These are phyloP conservation scores for Pheosia gnoma DNA, from an alignment of 2,888 invertebrate species.

Conservation along the genomic window DNA sequence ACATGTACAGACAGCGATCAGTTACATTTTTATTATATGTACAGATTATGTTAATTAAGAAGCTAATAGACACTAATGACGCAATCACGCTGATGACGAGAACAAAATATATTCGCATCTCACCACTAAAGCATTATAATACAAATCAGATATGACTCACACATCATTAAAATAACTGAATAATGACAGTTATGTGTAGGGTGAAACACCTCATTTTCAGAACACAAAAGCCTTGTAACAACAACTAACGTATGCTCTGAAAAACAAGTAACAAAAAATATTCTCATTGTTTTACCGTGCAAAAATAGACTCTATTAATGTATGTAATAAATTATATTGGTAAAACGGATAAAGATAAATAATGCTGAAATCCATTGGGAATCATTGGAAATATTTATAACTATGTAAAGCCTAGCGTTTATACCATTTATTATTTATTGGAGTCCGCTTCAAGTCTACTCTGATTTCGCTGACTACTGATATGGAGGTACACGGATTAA, in stretches of 20 bases:
- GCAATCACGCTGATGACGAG: neutral
- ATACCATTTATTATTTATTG: no score
- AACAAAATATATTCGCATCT: neutral
- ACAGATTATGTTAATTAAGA: no score
- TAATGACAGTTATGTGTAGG: conserved; percentile 13
- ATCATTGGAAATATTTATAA: no score
- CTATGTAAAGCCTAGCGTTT: no score
- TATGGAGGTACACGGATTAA: no score
- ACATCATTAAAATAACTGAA: conserved; percentile 16
- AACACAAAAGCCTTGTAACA: conserved; percentile 31
- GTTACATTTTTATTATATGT: no score
- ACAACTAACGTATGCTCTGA: conserved; percentile 49
- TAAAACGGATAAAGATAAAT: neutral
- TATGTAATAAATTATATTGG: neutral
- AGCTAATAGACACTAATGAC: no score
- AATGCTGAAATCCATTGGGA: no score
- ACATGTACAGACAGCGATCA: no score
- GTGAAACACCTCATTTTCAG: conserved; percentile 28
- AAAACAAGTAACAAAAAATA: conserved; percentile 42
- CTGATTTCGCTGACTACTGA: no score
- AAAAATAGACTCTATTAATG: neutral
- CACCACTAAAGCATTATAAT: conserved; percentile 3
- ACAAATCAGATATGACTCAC: conserved; percentile 16
- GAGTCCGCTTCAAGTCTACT: no score
- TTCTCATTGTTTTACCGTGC: neutral